A percentile compares a stretch with the other conserved stretches of the same genome.
Evolutionary conservation across 2,888 invertebrate genomes (phyloP).

Genomic region (Pyrrhia umbra): DNA sequence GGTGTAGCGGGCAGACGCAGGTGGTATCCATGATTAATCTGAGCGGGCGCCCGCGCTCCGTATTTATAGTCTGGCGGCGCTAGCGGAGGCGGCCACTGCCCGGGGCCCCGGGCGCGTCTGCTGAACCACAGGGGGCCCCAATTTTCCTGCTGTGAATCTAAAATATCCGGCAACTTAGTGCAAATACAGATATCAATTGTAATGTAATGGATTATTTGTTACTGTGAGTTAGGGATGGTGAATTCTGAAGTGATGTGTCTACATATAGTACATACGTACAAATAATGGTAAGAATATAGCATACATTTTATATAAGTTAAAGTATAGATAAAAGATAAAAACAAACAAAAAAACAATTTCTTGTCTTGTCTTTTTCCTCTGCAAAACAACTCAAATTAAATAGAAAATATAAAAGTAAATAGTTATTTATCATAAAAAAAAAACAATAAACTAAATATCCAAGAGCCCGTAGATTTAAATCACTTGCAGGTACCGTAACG

Average conservation of each 20-base stretch:
- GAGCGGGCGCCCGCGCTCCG: conserved; percentile 70
- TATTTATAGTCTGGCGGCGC: conserved; percentile 78
- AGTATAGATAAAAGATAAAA: no score
- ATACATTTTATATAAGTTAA: no score
- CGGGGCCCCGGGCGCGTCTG: conserved; percentile 71
- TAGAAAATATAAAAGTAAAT: conserved; percentile 41
- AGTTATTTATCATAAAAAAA: conserved; percentile 40
- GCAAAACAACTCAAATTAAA: no score
- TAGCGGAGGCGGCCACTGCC: conserved; percentile 73
- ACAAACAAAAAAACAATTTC: no score
- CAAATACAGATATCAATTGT: conserved; percentile 58
- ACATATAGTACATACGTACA: no score
- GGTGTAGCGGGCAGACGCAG: conserved; percentile 74
- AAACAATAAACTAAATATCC: conserved; percentile 58
- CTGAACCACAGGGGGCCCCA: conserved; percentile 73
- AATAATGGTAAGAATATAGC: no score
- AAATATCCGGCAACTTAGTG: conserved; percentile 65
- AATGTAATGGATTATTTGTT: conserved; percentile 54
- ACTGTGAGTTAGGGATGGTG: conserved; percentile 23
- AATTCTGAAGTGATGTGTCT: neutral
- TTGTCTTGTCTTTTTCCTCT: no score
- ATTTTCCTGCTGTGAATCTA: conserved; percentile 63
- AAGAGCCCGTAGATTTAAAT: conserved; percentile 65
- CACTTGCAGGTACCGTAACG: conserved; percentile 63
- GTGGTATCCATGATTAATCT: conserved; percentile 85